Evolutionary conservation across 1,140 invertebrate genomes (phyloP).

Genomic region (Anastrepha ludens): DNA sequence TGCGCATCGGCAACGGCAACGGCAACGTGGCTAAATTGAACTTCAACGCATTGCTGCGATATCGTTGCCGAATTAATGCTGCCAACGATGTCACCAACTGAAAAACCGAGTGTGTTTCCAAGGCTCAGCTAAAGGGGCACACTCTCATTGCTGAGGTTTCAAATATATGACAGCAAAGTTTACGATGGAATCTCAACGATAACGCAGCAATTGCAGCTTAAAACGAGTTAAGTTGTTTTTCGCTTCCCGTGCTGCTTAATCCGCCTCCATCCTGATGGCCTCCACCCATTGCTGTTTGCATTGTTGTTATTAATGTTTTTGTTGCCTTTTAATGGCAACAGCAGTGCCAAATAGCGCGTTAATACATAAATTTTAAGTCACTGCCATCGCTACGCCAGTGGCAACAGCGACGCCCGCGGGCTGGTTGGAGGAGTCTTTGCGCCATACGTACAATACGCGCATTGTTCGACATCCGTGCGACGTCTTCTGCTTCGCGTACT

Average conservation of each 20-base stretch:
- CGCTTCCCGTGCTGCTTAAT: not conserved
- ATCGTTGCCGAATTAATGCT: not conserved
- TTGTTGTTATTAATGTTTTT: not conserved
- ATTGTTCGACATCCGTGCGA: not conserved
- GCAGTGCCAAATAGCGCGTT: slow-evolving; percentile 23
- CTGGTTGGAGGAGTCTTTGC: not conserved
- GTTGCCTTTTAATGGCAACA: slow-evolving; percentile 17
- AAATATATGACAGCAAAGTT: not conserved
- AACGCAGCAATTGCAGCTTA: slow-evolving; percentile 43
- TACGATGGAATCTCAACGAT: slow-evolving; percentile 32
- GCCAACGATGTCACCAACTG: not conserved
- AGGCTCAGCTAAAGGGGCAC: not conserved
- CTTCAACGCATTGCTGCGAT: not conserved
- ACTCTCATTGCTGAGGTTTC: not conserved
- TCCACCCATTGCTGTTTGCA: not conserved
- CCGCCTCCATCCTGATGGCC: not conserved
- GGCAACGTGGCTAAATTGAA: not conserved
- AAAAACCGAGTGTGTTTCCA: not conserved
- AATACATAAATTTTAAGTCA: slow-evolving; percentile 30
- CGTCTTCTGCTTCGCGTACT: not conserved
- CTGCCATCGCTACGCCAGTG: not conserved
- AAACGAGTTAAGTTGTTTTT: slow-evolving; percentile 17
- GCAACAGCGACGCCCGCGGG: not conserved
- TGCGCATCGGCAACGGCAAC: slow-evolving; percentile 12
- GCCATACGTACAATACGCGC: not conserved